Conservation (phyloP, 2,113 vertebrate species). For the Bos javanicus region DNA sequence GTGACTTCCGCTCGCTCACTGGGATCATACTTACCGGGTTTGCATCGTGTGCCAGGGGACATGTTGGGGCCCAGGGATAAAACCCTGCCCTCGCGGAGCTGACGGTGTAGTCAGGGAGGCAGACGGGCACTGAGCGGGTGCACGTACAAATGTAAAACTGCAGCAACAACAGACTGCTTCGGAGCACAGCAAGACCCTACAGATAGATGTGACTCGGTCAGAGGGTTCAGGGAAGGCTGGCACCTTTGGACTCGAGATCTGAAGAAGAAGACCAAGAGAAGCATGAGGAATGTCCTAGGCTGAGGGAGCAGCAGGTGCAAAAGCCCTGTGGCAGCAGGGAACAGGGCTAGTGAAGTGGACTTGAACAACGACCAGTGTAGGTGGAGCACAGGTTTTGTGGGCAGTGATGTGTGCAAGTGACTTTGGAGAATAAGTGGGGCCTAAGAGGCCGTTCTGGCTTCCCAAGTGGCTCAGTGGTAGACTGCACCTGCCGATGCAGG, state of each 20-base stretch:
- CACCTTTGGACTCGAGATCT: neutral
- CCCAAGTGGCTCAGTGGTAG: neutral
- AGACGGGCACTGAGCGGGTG: neutral
- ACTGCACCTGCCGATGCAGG: neutral
- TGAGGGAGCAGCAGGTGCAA: neutral
- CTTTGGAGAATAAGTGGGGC: neutral
- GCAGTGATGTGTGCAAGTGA: neutral
- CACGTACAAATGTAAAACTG: rapidly evolving
- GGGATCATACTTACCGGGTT: neutral
- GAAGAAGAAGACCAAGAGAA: neutral
- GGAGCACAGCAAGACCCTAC: neutral
- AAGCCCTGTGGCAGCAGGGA: neutral
- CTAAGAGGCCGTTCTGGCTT: neutral
- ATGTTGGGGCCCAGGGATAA: neutral
- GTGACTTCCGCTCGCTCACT: rapidly evolving
- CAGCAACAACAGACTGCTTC: neutral
- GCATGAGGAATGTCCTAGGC: neutral
- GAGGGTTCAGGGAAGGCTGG: neutral
- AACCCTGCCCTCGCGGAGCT: neutral
- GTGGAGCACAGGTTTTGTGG: neutral
- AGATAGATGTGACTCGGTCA: neutral
- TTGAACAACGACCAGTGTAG: neutral
- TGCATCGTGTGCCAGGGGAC: neutral
- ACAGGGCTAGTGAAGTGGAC: neutral
- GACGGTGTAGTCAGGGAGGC: rapidly evolving